Conservation (phyloP, 2,113 vertebrate species). For the Xenotilapia flavipinnis region DNA sequence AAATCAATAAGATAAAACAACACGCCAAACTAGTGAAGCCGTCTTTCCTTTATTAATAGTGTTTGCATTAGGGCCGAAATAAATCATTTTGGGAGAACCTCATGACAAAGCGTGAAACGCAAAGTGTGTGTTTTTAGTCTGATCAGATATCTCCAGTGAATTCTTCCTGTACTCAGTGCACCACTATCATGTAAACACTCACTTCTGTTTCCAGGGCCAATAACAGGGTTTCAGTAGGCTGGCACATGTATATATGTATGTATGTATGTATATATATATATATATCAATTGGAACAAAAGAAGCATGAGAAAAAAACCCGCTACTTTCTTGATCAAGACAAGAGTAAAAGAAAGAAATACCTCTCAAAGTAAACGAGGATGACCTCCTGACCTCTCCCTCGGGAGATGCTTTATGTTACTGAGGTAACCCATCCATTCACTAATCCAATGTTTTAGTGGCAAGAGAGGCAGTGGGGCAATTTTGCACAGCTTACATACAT, state of each 20-base stretch:
- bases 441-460: neutral
- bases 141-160: neutral
- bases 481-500: neutral
- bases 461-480: neutral
- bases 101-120: neutral
- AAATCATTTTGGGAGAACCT: neutral
- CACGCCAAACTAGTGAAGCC: neutral
- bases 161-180: neutral
- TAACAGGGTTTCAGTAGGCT: neutral
- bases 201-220: neutral
- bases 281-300: neutral
- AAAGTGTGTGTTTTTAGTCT: neutral
- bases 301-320: fast-evolving
- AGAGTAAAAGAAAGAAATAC: neutral
- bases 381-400: neutral
- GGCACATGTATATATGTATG: neutral
- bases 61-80: neutral
- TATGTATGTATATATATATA: neutral
- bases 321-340: neutral
- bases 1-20: neutral
- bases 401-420: neutral
- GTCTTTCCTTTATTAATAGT: neutral
- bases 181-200: neutral
- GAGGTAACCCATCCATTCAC: neutral
- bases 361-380: neutral